These are phyloP conservation scores for Lamproptera curius DNA, from an alignment of 2,888 invertebrate species.

Conservation along the genomic window DNA sequence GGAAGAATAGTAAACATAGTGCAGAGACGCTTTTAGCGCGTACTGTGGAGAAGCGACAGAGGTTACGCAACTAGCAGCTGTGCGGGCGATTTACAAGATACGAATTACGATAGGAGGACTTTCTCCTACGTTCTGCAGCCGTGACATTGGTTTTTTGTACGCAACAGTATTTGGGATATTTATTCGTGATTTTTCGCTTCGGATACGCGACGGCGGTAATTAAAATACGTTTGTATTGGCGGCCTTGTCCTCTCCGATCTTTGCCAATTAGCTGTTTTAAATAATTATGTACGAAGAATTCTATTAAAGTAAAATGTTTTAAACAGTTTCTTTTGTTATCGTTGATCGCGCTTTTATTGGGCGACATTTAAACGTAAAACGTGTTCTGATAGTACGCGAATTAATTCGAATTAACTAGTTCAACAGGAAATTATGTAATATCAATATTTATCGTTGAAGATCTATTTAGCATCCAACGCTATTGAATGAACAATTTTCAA, in stretches of 20 bases:
- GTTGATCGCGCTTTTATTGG: too few relatives aligned
- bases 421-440: not conserved
- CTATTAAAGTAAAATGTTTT: conserved; percentile 1
- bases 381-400: too few relatives aligned
- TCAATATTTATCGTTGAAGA: too few relatives aligned
- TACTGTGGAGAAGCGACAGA: conserved; percentile 2
- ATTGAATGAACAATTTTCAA: too few relatives aligned
- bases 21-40: not conserved
- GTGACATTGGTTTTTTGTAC: conserved; percentile 40
- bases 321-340: not conserved
- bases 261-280: conserved; percentile 6
- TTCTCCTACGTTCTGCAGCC: conserved; percentile 40
- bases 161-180: conserved; percentile 13
- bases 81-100: conserved; percentile 23
- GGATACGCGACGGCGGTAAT: not conserved
- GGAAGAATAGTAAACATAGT: conserved; percentile 1
- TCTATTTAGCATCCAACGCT: too few relatives aligned
- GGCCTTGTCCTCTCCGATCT: not conserved
- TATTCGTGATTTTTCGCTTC: conserved; percentile 8
- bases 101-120: conserved; percentile 35
- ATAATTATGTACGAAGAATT: conserved; percentile 7
- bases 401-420: too few relatives aligned
- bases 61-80: conserved; percentile 27
- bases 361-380: too few relatives aligned
- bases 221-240: not conserved